Evolutionary conservation across 2,797 vertebrate species (phyloP).

Genomic region (Spatula clypeata): DNA sequence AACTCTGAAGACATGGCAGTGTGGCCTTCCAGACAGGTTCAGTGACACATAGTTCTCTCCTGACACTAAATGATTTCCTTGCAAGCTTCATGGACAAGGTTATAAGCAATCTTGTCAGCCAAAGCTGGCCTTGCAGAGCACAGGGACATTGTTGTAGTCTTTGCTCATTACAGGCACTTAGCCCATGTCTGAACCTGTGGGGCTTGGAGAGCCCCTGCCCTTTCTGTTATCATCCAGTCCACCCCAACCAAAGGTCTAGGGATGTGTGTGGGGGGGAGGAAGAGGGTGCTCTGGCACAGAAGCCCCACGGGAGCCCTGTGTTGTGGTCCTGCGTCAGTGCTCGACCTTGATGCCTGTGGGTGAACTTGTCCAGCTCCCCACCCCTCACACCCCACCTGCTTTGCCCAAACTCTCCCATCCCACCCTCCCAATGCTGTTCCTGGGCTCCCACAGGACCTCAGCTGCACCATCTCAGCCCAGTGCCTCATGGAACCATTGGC

Average conservation of each 20-base stretch:
- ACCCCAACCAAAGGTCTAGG: background rate
- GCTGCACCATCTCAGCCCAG: background rate
- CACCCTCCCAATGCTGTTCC: accelerated
- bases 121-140: accelerated
- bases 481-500: no score
- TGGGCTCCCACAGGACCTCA: no score
- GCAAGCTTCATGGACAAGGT: background rate
- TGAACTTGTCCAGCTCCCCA: background rate
- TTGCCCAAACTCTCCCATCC: background rate
- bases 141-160: background rate
- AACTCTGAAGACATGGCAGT: background rate
- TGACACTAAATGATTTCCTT: background rate
- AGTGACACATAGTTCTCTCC: background rate
- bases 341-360: accelerated
- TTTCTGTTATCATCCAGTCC: background rate
- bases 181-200: accelerated
- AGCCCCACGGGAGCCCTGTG: background rate
- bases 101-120: background rate
- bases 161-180: no score
- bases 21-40: background rate
- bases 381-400: background rate
- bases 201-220: background rate
- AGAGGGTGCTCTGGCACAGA: background rate
- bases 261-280: background rate
- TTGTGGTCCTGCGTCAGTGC: background rate